These are phyloP conservation scores for Mus spretus DNA, from an alignment of 2,797 vertebrate genomes.

Conservation along the genomic window DNA sequence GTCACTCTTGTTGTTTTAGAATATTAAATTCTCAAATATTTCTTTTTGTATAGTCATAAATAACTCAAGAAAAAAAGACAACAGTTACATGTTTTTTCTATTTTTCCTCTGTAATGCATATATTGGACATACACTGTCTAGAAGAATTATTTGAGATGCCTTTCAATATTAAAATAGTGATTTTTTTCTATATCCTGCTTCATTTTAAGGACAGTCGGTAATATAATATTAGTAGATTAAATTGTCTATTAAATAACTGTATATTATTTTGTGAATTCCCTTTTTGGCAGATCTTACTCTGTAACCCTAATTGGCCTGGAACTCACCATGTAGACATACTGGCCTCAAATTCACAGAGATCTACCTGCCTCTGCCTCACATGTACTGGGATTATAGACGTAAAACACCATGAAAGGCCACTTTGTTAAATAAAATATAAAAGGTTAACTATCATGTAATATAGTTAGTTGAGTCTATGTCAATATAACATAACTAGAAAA, in stretches of 20 bases:
- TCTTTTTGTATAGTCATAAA: background rate
- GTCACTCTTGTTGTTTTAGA: background rate
- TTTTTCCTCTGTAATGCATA: background rate
- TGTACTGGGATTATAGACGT: background rate
- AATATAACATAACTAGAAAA: background rate
- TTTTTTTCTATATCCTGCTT: constrained; percentile 21
- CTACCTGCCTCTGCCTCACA: background rate
- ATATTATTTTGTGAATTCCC: background rate
- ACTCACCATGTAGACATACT: background rate
- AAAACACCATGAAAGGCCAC: background rate
- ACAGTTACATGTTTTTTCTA: background rate
- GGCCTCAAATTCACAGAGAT: background rate
- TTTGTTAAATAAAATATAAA: constrained; percentile 50
- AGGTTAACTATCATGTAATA: background rate
- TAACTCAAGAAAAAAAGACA: background rate
- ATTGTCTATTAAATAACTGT: background rate
- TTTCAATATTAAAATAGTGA: background rate
- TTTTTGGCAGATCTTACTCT: background rate
- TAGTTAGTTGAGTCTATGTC: constrained; percentile 5
- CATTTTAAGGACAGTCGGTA: constrained; percentile 30
- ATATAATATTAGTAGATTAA: constrained; percentile 25
- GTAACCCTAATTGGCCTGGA: background rate
- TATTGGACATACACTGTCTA: background rate
- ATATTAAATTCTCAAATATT: background rate
- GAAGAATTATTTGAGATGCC: background rate